phyloP scores from a whole-genome alignment of 2,113 vertebrate species.

The Megaceryle torquata region DNA sequence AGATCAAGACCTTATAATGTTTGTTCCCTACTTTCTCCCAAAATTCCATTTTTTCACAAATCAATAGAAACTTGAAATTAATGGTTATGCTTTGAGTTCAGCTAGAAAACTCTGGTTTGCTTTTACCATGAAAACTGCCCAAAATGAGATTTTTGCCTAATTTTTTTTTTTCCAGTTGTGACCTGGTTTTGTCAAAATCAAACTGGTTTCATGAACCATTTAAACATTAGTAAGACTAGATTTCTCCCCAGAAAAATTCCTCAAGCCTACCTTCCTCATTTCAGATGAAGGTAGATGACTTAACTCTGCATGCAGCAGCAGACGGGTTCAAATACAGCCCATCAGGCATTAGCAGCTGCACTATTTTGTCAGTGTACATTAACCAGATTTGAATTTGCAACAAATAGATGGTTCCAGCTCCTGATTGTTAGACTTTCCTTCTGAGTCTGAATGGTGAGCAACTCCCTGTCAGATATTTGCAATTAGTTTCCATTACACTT shows the following conservation, averaged over 20 bases:
- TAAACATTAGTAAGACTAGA: neutral
- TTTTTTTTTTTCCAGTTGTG: accelerated
- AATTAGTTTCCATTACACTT: neutral
- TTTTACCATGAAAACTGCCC: neutral
- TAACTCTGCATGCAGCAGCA: neutral
- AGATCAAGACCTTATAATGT: neutral
- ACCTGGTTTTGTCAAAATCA: neutral
- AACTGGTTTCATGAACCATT: neutral
- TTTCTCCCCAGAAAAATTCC: neutral
- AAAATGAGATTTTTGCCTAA: neutral
- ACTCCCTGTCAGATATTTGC: neutral
- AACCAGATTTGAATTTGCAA: neutral
- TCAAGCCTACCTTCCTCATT: neutral
- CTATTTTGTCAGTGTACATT: neutral
- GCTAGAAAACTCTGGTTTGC: neutral
- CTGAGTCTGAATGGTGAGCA: neutral
- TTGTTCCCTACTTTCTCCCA: neutral
- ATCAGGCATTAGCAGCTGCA: neutral
- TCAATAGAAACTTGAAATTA: neutral
- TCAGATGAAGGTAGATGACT: neutral
- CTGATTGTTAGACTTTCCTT: neutral
- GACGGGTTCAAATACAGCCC: neutral
- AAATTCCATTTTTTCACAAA: neutral
- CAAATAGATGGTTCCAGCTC: neutral
- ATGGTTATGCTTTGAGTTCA: neutral